Percentiles rank a stretch among this genome's conserved stretches.
Conservation (phyloP, 2,113 vertebrate species). For the Cercopithecus mona region DNA sequence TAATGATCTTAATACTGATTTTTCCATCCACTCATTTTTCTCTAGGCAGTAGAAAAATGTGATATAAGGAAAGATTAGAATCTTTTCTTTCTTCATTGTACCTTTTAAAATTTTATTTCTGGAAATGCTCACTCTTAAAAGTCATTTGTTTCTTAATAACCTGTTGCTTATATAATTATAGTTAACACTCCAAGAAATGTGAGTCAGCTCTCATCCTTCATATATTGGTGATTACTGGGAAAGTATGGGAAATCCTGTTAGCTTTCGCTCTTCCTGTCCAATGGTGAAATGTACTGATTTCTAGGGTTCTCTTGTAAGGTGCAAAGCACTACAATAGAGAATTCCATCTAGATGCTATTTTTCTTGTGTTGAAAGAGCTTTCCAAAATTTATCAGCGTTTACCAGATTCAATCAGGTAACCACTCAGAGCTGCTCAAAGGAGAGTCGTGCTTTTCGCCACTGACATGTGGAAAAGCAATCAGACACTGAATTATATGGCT, state of each 20-base stretch:
- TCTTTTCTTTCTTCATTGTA: not conserved
- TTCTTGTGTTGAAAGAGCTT: slow-evolving; percentile 72
- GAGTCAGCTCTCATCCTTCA: not conserved
- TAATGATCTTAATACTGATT: not conserved
- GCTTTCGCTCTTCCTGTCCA: not conserved
- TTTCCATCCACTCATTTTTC: not conserved
- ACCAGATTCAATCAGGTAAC: slow-evolving; percentile 57
- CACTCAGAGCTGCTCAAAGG: slow-evolving; percentile 68
- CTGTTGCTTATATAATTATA: not conserved
- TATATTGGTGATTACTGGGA: not conserved
- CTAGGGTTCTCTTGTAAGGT: slow-evolving; percentile 38
- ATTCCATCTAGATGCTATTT: slow-evolving; percentile 64
- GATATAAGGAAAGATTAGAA: not conserved
- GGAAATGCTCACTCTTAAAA: not conserved
- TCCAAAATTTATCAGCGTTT: slow-evolving; percentile 68
- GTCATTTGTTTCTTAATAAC: not conserved
- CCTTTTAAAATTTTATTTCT: not conserved
- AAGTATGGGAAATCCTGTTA: not conserved
- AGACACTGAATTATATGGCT: slow-evolving; percentile 84
- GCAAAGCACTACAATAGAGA: not conserved
- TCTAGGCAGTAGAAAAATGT: not conserved
- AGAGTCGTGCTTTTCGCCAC: slow-evolving; percentile 74
- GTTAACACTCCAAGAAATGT: not conserved
- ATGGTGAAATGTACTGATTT: not conserved
- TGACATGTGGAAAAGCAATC: slow-evolving; percentile 85